Conservation (phyloP, 2,113 vertebrate genomes). For the Toxotes jaculatrix region DNA sequence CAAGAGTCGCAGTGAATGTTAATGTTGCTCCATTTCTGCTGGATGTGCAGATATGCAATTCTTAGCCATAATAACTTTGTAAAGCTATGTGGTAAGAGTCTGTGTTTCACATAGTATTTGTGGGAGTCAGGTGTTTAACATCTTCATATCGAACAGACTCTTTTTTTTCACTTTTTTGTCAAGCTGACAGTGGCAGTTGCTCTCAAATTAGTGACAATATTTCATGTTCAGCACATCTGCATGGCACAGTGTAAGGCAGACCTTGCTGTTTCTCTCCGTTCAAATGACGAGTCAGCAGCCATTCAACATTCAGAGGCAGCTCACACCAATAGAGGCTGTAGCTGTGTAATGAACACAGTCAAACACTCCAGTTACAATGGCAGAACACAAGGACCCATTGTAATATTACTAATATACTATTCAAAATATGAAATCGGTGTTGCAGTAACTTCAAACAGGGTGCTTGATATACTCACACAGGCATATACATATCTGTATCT, state of each 20-base stretch:
- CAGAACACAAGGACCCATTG: slow-evolving; percentile 4
- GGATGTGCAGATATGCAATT: too few species aligned
- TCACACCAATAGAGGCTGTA: slow-evolving; percentile 16
- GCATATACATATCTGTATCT: too few species aligned
- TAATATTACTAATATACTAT: too few species aligned
- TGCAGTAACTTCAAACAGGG: too few species aligned
- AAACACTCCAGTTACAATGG: slow-evolving; percentile 28
- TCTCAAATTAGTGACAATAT: neutral
- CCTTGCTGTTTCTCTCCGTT: slow-evolving; percentile 8
- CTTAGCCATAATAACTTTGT: too few species aligned
- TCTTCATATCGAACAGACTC: neutral
- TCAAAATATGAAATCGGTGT: too few species aligned
- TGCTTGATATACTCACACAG: too few species aligned
- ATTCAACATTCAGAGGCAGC: slow-evolving; percentile 3
- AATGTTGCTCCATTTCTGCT: too few species aligned
- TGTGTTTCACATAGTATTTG: too few species aligned
- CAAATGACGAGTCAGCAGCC: slow-evolving; percentile 35
- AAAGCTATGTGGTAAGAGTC: too few species aligned
- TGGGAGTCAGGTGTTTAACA: neutral
- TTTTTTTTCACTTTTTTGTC: neutral
- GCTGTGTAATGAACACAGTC: slow-evolving; percentile 20
- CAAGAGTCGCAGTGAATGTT: too few species aligned
- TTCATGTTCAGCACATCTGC: neutral
- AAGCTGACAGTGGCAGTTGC: neutral
- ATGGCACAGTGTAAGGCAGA: neutral